Percentiles rank a stretch among this genome's conserved stretches.
These are phyloP conservation scores for Ginglymostoma cirratum DNA, from an alignment of 2,113 vertebrate species.

Conservation along the genomic window DNA sequence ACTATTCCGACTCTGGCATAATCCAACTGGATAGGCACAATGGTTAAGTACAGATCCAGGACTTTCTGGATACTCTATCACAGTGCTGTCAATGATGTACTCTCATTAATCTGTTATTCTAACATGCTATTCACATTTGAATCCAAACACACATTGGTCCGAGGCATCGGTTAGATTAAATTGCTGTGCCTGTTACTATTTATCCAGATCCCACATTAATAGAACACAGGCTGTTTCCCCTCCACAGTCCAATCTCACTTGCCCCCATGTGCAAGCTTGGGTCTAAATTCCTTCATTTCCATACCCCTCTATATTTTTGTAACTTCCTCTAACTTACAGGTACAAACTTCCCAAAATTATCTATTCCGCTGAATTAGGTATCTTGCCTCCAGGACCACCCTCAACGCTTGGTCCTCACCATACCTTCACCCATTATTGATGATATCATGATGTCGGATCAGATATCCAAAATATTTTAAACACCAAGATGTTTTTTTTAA, in stretches of 20 bases:
- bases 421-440: neutral
- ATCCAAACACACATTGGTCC: neutral
- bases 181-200: neutral
- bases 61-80: neutral
- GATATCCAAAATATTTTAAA: too few species aligned
- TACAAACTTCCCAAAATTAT: neutral
- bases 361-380: neutral
- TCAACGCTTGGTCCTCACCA: neutral
- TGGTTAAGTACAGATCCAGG: neutral
- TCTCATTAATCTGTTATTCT: neutral
- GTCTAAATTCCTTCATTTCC: neutral
- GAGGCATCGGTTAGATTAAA: neutral
- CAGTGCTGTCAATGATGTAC: neutral
- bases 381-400: neutral
- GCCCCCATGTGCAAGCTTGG: neutral
- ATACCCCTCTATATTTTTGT: neutral
- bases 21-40: neutral
- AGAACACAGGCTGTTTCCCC: neutral
- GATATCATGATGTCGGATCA: too few species aligned
- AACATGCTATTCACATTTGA: neutral
- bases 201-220: neutral
- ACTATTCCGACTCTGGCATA: neutral
- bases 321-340: neutral
- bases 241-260: neutral
- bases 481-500: too few species aligned